A percentile compares a stretch with the other conserved stretches of the same genome.
Evolutionary conservation across 2,888 invertebrate genomes (phyloP).

Genomic region (Cepaea hortensis): DNA sequence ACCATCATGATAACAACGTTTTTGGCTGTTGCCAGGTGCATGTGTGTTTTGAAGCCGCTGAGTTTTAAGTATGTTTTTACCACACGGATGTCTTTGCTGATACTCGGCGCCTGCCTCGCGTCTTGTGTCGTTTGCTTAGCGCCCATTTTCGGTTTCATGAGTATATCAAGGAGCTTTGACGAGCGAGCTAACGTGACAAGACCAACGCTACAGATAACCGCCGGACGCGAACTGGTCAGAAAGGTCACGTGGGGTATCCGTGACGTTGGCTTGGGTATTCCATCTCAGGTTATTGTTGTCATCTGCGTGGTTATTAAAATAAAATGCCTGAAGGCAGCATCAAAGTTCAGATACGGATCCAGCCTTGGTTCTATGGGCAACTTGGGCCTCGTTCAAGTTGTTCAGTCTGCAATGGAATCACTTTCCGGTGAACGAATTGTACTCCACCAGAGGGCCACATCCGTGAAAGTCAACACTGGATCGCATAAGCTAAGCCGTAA

Average conservation of each 20-base stretch:
- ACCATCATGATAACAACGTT: conserved; percentile 19
- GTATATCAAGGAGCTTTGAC: background rate
- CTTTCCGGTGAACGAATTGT: too few species aligned
- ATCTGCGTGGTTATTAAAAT: conserved; percentile 22
- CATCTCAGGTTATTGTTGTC: background rate
- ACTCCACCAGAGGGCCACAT: too few species aligned
- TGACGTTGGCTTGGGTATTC: background rate
- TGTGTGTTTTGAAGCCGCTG: conserved; percentile 28
- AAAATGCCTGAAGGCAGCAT: background rate
- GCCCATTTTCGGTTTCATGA: conserved; percentile 12
- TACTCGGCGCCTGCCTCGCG: background rate
- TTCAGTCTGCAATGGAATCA: background rate
- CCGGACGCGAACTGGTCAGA: conserved; percentile 21
- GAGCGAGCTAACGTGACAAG: background rate
- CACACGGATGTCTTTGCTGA: background rate
- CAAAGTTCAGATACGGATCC: conserved; percentile 10
- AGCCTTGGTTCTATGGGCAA: background rate
- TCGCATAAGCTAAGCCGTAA: background rate
- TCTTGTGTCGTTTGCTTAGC: background rate
- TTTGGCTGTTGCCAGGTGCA: conserved; percentile 17
- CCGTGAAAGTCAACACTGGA: too few species aligned
- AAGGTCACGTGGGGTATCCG: background rate
- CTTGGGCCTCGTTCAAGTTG: background rate
- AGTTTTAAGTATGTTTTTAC: conserved; percentile 7
- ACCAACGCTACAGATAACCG: background rate